Evolutionary conservation across 2,797 vertebrate genomes (phyloP), one percentile per base, ranked within the genome.

Genomic region (Peromyscus aztecus): DNA sequence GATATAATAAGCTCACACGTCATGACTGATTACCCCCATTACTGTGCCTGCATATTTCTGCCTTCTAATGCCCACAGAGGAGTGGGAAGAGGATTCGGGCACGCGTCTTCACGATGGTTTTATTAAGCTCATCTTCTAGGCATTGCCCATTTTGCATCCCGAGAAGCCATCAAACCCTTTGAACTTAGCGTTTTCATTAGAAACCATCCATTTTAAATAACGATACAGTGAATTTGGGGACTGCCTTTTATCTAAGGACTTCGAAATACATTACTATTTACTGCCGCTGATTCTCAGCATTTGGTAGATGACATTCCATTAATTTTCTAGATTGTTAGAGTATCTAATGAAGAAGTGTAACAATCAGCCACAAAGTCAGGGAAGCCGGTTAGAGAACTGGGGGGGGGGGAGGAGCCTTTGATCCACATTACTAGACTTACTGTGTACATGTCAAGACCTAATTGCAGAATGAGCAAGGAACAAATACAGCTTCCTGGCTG

Each of bases 151-250:
- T 97, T 94, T 95, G 96, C 90, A 97, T 96, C 95, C 91, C 3
- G 84, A 97, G 95, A 96, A 93, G 89, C 73, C 91, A 96, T 96
- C 94, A 87, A 91, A 78, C 83, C 90, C 95, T 98, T 97, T 96
- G 96, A 97, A 96, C 96, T 97, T 92, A 95, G 61, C 93, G 90
- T 97, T 97, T 97, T 96, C 94, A 97, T 97, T 96, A 97, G 96
- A 96, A 97, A 90, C 77, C 83, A 93, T 95, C 89, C 95, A 97
- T 96, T 97, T 97, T 96, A 90, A 97, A 95, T 97, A 97, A 97
- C 43, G 78, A 97, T 86, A 92, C 89, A 19, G 87, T 88, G 91
- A 91, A 89, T 94, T 94, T 93, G 67, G 83, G 43, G 63, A 77
- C 78, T 59, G 95, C 89, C 94, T 97, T 97, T 95, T 89, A 97